These are phyloP conservation scores for Phoebastria nigripes DNA, from an alignment of 2,797 vertebrate genomes.

Conservation along the genomic window DNA sequence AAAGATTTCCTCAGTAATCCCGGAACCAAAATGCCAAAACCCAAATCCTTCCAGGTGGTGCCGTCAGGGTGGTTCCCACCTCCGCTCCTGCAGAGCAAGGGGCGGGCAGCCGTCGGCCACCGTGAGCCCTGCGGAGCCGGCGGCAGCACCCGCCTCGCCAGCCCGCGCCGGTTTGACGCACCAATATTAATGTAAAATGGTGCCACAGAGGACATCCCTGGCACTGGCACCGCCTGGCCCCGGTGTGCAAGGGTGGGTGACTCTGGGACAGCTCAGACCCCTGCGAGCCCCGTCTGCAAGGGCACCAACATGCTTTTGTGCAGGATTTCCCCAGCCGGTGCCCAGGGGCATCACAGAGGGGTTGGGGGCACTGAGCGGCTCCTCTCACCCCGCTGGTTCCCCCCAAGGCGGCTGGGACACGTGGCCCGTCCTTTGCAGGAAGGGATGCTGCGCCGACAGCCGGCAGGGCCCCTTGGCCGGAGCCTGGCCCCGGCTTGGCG, in stretches of 20 bases:
- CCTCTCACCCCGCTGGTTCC: neutral
- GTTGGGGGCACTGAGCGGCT: neutral
- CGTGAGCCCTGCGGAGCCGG: neutral
- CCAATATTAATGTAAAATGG: accelerated
- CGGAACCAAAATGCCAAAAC: neutral
- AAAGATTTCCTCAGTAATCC: neutral
- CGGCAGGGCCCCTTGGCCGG: too few relatives aligned
- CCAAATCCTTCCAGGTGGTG: neutral
- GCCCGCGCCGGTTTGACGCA: neutral
- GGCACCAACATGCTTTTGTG: neutral
- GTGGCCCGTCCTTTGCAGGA: neutral
- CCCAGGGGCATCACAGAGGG: neutral
- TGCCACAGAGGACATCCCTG: neutral
- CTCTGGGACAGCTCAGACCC: neutral
- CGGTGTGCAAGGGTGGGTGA: neutral
- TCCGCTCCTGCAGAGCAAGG: neutral
- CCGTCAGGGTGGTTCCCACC: neutral
- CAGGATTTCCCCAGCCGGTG: neutral
- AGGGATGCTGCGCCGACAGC: accelerated
- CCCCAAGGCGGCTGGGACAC: accelerated
- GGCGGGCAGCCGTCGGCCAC: accelerated
- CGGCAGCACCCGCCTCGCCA: neutral
- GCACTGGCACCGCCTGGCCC: neutral
- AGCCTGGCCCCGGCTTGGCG: neutral
- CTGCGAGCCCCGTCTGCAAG: neutral